These are phyloP conservation scores for Apis cerana DNA, from an alignment of 1,140 invertebrate genomes.

Conservation along the genomic window DNA sequence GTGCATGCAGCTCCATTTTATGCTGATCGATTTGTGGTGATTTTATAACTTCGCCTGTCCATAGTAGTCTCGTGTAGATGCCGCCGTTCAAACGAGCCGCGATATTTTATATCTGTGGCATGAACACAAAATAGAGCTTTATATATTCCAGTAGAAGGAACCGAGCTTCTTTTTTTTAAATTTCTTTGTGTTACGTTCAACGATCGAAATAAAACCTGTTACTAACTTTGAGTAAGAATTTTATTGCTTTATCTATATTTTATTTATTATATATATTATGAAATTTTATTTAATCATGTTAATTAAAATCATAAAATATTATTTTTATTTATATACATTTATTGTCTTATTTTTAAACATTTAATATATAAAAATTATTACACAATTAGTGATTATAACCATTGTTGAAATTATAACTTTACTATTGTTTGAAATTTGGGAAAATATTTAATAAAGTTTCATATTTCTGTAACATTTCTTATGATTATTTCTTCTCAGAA, in stretches of 20 bases:
- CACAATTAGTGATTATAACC: slow-evolving; percentile 15
- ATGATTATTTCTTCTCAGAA: slow-evolving; percentile 4
- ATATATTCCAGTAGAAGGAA: slow-evolving; percentile 69
- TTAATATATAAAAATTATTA: slow-evolving; percentile 52
- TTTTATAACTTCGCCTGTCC: slow-evolving; percentile 78
- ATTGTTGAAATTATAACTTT: not conserved
- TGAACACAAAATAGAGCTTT: slow-evolving; percentile 73
- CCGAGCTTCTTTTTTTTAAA: slow-evolving; percentile 39
- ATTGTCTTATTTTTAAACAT: not conserved
- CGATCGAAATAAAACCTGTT: not conserved
- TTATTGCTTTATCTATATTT: not conserved
- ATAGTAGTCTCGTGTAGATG: slow-evolving; percentile 58
- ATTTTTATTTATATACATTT: slow-evolving; percentile 1
- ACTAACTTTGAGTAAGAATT: not conserved
- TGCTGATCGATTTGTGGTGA: slow-evolving; percentile 79
- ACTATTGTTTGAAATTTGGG: not conserved
- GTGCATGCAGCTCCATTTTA: slow-evolving; percentile 73
- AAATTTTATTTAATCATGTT: not conserved
- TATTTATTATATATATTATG: too few relatives aligned
- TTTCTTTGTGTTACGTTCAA: slow-evolving; percentile 47
- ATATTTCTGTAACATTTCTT: slow-evolving; percentile 2
- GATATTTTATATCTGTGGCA: slow-evolving; percentile 74
- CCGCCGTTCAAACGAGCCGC: slow-evolving; percentile 77
- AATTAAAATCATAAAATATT: too few relatives aligned
- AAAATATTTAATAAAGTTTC: slow-evolving; percentile 5